Percentiles rank a stretch among this genome's conserved stretches.
phyloP scores from a whole-genome alignment of 2,113 vertebrate genomes.

The Tautogolabrus adspersus region DNA sequence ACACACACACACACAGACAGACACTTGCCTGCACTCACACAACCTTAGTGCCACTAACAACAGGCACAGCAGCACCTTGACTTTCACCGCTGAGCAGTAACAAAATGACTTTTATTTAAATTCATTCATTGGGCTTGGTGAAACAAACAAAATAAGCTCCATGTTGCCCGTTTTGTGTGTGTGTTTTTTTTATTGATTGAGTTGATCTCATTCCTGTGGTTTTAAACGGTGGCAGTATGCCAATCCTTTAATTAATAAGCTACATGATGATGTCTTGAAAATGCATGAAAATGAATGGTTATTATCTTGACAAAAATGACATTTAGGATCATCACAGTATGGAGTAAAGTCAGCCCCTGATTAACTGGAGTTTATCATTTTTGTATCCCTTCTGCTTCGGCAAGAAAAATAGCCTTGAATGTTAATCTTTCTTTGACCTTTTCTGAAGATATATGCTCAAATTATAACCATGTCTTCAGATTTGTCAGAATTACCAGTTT shows the following conservation, averaged over 20 bases:
- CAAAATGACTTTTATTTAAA: slow-evolving; percentile 29
- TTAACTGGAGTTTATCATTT: slow-evolving; percentile 32
- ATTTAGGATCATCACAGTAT: slow-evolving; percentile 41
- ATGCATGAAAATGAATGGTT: slow-evolving; percentile 43
- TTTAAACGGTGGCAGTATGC: slow-evolving; percentile 15
- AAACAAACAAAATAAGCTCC: slow-evolving; percentile 25
- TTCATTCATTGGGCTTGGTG: slow-evolving; percentile 37
- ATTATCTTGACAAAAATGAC: slow-evolving; percentile 47
- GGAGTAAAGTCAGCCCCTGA: slow-evolving; percentile 26
- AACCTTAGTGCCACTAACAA: slow-evolving; percentile 15
- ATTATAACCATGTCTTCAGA: neutral
- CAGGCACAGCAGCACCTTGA: slow-evolving; percentile 41
- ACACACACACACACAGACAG: too few species aligned
- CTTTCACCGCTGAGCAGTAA: slow-evolving; percentile 31
- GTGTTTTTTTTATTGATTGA: slow-evolving; percentile 32
- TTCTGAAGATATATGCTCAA: neutral
- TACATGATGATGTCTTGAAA: slow-evolving; percentile 33
- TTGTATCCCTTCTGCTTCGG: neutral
- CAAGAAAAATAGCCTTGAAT: neutral
- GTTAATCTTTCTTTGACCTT: neutral
- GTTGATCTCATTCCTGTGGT: slow-evolving; percentile 34
- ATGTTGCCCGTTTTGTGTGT: slow-evolving; percentile 11
- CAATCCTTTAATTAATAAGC: slow-evolving; percentile 56
- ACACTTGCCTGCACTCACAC: neutral
- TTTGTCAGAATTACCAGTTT: neutral